These are phyloP conservation scores for Spea multiplicata DNA, from an alignment of 2,113 vertebrate genomes.

Conservation along the genomic window DNA sequence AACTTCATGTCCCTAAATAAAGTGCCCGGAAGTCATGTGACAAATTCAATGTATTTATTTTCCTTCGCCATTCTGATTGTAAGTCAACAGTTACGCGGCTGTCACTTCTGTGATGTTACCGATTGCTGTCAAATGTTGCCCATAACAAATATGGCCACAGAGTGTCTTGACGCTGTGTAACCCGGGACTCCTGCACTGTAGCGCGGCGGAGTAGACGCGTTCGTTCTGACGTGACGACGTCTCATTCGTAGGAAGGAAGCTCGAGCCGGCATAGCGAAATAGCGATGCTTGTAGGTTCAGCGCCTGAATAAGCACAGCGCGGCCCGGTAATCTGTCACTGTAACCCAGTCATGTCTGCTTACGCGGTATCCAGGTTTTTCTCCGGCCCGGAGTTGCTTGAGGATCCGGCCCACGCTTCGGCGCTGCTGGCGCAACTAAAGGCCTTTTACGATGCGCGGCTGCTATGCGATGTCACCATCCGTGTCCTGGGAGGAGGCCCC, in stretches of 20 bases:
- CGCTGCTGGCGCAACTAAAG: conserved; percentile 69
- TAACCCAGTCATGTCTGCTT: conserved; percentile 32
- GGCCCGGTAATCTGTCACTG: conserved; percentile 31
- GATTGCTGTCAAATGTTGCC: too few relatives aligned
- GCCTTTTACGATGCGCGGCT: conserved; percentile 72
- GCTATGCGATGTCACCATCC: conserved; percentile 74
- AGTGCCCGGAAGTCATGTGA: too few relatives aligned
- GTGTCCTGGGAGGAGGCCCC: conserved; percentile 60
- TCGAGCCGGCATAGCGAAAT: background rate
- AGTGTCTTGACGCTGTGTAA: too few relatives aligned
- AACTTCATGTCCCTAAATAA: too few relatives aligned
- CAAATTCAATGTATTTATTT: too few relatives aligned
- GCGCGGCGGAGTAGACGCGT: too few relatives aligned
- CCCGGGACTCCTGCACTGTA: too few relatives aligned
- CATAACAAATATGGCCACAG: too few relatives aligned
- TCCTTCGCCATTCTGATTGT: too few relatives aligned
- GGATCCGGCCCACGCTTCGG: conserved; percentile 66
- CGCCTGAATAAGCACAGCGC: background rate
- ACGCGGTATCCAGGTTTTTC: conserved; percentile 63
- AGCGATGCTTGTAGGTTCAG: background rate
- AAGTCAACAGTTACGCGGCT: too few relatives aligned
- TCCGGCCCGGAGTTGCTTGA: conserved; percentile 74
- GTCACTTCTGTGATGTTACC: too few relatives aligned
- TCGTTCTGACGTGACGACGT: too few relatives aligned
- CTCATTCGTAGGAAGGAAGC: conserved; percentile 11